These are phyloP conservation scores for Liparis tanakae DNA, from an alignment of 2,797 vertebrate genomes.

Conservation along the genomic window DNA sequence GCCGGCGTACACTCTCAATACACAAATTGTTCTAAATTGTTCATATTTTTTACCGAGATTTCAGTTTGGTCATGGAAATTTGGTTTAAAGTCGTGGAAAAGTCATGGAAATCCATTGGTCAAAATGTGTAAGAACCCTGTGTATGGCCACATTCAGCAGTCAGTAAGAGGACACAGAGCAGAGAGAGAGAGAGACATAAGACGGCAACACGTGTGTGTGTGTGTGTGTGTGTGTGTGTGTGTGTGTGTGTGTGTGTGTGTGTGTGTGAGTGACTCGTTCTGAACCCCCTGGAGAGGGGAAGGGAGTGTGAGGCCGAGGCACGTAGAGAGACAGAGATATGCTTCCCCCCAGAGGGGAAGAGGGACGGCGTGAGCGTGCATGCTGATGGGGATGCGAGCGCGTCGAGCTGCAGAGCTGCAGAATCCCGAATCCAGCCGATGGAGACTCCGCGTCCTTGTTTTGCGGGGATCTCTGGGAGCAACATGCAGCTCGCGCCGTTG, in stretches of 20 bases:
- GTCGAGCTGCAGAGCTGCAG: slow-evolving; percentile 74
- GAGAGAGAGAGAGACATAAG: slow-evolving; percentile 37
- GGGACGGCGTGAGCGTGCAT: slow-evolving; percentile 67
- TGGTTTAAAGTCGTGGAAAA: no score
- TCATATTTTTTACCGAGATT: no score
- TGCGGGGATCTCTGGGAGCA: slow-evolving; percentile 78
- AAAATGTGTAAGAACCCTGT: no score
- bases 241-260: slow-evolving; percentile 33
- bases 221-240: slow-evolving; percentile 27
- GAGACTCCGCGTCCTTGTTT: slow-evolving; percentile 81
- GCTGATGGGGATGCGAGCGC: slow-evolving; percentile 67
- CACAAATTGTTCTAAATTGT: no score
- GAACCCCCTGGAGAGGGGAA: slow-evolving; percentile 33
- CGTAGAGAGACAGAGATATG: slow-evolving; percentile 47
- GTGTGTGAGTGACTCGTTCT: slow-evolving; percentile 35
- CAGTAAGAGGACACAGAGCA: slow-evolving; percentile 40
- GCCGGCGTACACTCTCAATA: no score
- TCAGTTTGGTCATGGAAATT: no score
- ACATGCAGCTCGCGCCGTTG: slow-evolving; percentile 82
- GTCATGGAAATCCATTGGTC: no score
- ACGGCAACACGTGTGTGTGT: slow-evolving; percentile 34
- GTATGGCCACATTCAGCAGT: slow-evolving; percentile 59
- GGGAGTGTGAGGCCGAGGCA: slow-evolving; percentile 47
- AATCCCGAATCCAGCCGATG: slow-evolving; percentile 81
- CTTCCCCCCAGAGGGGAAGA: slow-evolving; percentile 53